A percentile compares a stretch with the other conserved stretches of the same genome.
These are phyloP conservation scores for Gasterosteus aculeatus DNA, from an alignment of 2,113 vertebrate species.

Conservation along the genomic window DNA sequence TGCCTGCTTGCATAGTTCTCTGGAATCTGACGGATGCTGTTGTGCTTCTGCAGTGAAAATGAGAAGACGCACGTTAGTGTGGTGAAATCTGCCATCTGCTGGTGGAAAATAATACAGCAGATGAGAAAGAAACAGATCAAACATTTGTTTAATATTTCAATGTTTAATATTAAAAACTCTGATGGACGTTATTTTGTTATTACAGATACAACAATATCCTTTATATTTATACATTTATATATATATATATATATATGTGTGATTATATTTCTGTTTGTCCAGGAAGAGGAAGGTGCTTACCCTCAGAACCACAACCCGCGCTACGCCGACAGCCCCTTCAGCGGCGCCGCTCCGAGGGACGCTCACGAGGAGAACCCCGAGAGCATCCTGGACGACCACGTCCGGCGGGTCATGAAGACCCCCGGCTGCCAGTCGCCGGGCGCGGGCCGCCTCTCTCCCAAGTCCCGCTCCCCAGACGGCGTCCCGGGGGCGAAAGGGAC, in stretches of 20 bases:
- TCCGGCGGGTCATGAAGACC: constrained; percentile 96
- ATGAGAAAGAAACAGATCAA: background rate
- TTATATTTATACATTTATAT: no score
- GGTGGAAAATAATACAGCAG: constrained; percentile 29
- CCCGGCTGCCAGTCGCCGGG: constrained; percentile 93
- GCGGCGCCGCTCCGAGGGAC: constrained; percentile 82
- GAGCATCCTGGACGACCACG: constrained; percentile 96
- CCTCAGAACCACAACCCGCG: constrained; percentile 86
- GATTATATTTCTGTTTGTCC: constrained; percentile 1
- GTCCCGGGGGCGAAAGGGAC: constrained; percentile 76
- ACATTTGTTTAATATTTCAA: background rate
- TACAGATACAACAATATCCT: background rate
- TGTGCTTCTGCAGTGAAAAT: constrained; percentile 25
- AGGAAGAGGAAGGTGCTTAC: constrained; percentile 93
- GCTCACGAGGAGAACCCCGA: constrained; percentile 95
- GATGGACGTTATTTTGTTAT: background rate
- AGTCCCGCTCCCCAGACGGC: constrained; percentile 88
- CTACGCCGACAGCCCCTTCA: constrained; percentile 84
- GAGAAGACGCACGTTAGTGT: background rate
- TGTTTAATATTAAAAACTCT: background rate
- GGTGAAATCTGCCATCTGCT: constrained; percentile 63
- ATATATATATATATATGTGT: background rate
- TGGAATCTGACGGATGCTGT: background rate
- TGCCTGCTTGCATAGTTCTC: background rate
- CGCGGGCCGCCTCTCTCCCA: constrained; percentile 88